Percentiles rank a stretch among this genome's conserved stretches.
phyloP scores from a whole-genome alignment of 2,797 vertebrate species.

The Otolemur crassicaudatus region DNA sequence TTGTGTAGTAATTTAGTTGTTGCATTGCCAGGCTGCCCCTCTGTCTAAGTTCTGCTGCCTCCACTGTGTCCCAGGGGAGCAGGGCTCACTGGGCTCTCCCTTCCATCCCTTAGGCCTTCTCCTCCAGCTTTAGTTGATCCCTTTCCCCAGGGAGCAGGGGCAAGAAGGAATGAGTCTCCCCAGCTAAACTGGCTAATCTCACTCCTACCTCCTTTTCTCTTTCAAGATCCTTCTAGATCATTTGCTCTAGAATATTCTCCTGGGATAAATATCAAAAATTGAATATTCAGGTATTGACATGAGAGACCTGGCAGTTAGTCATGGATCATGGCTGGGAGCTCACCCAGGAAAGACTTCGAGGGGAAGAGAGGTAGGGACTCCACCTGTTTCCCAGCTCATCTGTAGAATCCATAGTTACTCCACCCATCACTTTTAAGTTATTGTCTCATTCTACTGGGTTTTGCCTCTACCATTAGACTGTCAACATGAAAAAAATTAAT shows the following conservation, averaged over 20 bases:
- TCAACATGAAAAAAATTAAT: not conserved
- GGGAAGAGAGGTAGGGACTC: no score
- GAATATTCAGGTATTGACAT: not conserved
- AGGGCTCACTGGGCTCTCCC: not conserved
- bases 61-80: not conserved
- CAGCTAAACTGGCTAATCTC: not conserved
- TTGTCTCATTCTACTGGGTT: not conserved
- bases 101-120: not conserved
- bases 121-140: not conserved
- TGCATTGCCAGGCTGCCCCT: not conserved
- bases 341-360: not conserved
- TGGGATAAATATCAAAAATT: not conserved
- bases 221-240: not conserved
- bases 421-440: not conserved
- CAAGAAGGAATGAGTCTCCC: not conserved
- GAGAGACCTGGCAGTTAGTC: not conserved
- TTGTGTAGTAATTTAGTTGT: not conserved
- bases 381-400: not conserved
- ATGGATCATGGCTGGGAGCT: not conserved
- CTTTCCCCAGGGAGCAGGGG: not conserved
- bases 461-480: not conserved
- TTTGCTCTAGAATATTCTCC: constrained; percentile 15
- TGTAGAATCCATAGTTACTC: not conserved
- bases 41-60: not conserved
- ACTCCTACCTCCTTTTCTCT: not conserved